Conservation (phyloP, 2,797 vertebrate species). For the Oryzias dopingdopingensis region DNA sequence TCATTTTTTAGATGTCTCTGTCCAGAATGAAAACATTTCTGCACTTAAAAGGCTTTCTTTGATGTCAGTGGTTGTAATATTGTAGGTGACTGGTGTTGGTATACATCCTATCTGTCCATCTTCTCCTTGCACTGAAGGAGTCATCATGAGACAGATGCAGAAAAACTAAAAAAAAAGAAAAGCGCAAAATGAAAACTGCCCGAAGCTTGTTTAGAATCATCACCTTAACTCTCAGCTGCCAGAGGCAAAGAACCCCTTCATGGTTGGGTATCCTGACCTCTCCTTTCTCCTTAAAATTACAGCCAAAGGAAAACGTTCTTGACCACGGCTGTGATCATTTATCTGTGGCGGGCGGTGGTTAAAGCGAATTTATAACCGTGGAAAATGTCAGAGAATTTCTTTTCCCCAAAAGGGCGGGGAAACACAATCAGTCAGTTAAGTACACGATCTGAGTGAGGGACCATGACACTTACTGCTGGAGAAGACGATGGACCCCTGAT, state of each 20-base stretch:
- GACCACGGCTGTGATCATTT: conserved; percentile 20
- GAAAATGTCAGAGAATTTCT: conserved; percentile 10
- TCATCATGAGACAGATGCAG: too few relatives aligned
- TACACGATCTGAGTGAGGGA: conserved; percentile 16
- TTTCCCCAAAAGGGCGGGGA: conserved; percentile 13
- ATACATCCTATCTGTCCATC: too few relatives aligned
- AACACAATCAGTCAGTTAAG: conserved; percentile 10
- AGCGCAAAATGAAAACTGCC: conserved; percentile 39
- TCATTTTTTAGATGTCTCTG: too few relatives aligned
- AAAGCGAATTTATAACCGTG: conserved; percentile 11
- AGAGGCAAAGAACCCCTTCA: conserved; percentile 25
- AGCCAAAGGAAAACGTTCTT: conserved; percentile 24
- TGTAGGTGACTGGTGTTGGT: too few relatives aligned
- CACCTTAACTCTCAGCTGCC: conserved; percentile 19
- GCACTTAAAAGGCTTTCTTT: too few relatives aligned
- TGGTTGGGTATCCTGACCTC: conserved; percentile 34
- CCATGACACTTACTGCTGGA: conserved; percentile 1
- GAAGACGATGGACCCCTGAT: conserved; percentile 1
- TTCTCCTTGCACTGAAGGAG: too few relatives aligned
- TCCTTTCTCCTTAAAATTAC: conserved; percentile 33
- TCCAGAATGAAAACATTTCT: too few relatives aligned
- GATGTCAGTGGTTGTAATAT: too few relatives aligned
- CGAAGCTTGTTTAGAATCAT: conserved; percentile 37
- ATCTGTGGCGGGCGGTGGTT: conserved; percentile 6
- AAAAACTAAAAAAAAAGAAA: not conserved